Conservation (phyloP, 1,140 invertebrate genomes). For the Pogonomyrmex californicus region DNA sequence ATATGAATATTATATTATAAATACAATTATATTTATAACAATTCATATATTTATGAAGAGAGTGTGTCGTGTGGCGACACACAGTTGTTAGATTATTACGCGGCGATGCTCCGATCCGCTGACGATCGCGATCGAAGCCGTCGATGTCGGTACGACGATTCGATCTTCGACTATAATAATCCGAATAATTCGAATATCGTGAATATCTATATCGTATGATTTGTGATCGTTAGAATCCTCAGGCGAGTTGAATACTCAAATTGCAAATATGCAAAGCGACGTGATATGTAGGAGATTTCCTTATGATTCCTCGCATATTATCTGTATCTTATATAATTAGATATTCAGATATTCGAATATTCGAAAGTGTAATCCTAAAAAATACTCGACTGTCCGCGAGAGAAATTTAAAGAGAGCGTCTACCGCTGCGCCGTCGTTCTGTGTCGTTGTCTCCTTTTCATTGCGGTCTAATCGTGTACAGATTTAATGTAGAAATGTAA, state of each 20-base stretch:
- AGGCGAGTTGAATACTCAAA: not conserved
- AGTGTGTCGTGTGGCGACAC: constrained; percentile 60
- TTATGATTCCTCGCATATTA: not conserved
- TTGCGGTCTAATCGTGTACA: constrained; percentile 68
- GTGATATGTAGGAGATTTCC: not conserved
- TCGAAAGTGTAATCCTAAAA: constrained; percentile 10
- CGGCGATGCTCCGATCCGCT: constrained; percentile 44
- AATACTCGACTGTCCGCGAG: constrained; percentile 20
- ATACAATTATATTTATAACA: constrained; percentile 12
- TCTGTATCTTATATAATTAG: too few species aligned
- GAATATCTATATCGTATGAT: constrained; percentile 22
- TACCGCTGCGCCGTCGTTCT: constrained; percentile 24
- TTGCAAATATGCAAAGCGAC: not conserved
- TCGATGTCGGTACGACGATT: constrained; percentile 25
- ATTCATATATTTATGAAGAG: constrained; percentile 53
- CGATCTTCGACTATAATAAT: constrained; percentile 24
- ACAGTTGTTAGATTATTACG: constrained; percentile 72
- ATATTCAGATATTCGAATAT: constrained; percentile 31
- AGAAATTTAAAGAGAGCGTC: constrained; percentile 12
- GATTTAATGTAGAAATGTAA: constrained; percentile 66
- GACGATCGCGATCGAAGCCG: constrained; percentile 47
- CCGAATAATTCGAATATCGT: constrained; percentile 35
- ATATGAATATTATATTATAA: constrained; percentile 77
- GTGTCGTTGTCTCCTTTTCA: constrained; percentile 42
- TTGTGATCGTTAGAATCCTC: constrained; percentile 41